Percentiles rank a stretch among this genome's conserved stretches.
phyloP scores from a whole-genome alignment of 2,113 vertebrate genomes.

The Strix uralensis region DNA sequence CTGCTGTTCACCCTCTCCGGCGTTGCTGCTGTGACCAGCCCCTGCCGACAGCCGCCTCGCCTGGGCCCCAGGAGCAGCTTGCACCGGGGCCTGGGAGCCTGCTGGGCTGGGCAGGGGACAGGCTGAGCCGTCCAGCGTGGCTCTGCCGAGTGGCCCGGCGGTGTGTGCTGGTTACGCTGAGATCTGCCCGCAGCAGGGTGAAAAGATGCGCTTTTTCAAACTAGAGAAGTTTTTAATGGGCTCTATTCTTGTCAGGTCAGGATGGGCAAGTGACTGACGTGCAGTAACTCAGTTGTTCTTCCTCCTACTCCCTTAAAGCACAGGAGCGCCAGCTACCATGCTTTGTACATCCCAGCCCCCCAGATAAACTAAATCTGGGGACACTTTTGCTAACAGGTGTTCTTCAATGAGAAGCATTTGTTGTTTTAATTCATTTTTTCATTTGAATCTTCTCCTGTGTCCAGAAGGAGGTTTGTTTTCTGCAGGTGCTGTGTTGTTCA shows the following conservation, averaged over 20 bases:
- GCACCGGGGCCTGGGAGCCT: neutral
- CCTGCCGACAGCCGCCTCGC: fast-evolving
- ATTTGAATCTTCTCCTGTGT: neutral
- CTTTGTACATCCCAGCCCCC: too few relatives aligned
- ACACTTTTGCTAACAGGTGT: neutral
- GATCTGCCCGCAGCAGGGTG: neutral
- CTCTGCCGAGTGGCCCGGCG: neutral
- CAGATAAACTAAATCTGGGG: neutral
- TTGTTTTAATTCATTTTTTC: neutral
- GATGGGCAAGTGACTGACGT: fast-evolving
- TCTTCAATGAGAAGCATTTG: neutral
- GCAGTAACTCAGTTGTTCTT: too few relatives aligned
- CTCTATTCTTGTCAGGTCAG: neutral
- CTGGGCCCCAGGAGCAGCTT: neutral
- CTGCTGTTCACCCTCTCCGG: neutral
- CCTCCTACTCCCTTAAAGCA: neutral
- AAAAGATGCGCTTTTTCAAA: neutral
- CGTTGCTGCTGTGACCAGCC: fast-evolving
- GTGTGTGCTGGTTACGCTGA: too few relatives aligned
- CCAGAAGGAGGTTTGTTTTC: neutral
- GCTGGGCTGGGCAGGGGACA: neutral
- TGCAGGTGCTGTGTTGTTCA: neutral
- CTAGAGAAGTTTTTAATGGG: neutral
- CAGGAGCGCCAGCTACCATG: fast-evolving
- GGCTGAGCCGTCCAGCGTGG: fast-evolving